Evolutionary conservation across 2,113 vertebrate species (phyloP), one percentile per base, ranked within the genome.

Genomic region (Trematocara zebra): DNA sequence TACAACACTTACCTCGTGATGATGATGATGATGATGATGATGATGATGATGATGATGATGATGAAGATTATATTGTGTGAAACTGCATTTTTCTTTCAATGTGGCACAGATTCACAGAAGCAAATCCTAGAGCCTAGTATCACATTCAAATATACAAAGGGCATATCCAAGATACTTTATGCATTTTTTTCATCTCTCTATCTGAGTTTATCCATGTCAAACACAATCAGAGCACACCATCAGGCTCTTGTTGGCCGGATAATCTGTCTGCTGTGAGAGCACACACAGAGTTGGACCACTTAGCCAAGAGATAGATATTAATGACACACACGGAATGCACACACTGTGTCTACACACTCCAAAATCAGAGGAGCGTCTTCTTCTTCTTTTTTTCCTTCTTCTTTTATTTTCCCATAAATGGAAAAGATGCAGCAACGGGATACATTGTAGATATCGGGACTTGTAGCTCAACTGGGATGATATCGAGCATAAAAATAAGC

Each of bases 221-320:
- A 81, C 28, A 47, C 18, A 28, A 33, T 81, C 78, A 82, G 35
- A 61, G 23, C 31, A 78, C 82, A 81, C 51, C 80, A 88, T 79
- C 52, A 67, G 31, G 8, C 64, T 79, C 44, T 67, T 51, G 44
- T 51, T 76, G 72, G 14, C 44, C n/a, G 4, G 18, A 18, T 74
- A n/a, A 85, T 87, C 64, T 26, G 12, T 54, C 74, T 26, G 74
- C 42, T n/a, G 10, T 61, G 79, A 80, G 53, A 78, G 26, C 83
- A 49, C 67, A 85, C 31, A 61, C 17, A 51, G 37, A 82, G 44
- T 61, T 52, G 11, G 42, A 78, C 67, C 76, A 64, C 81, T 86
- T 56, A 81, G 47, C 69, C 82, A 69, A 53, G 82, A 76, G 87
- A 86, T 64, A 52, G 18, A 85, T 74, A 80, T 80, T 81, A 87